A percentile compares a stretch with the other conserved stretches of the same genome.
phyloP scores from a whole-genome alignment of 1,140 invertebrate species.

The Procambarus clarkii region DNA sequence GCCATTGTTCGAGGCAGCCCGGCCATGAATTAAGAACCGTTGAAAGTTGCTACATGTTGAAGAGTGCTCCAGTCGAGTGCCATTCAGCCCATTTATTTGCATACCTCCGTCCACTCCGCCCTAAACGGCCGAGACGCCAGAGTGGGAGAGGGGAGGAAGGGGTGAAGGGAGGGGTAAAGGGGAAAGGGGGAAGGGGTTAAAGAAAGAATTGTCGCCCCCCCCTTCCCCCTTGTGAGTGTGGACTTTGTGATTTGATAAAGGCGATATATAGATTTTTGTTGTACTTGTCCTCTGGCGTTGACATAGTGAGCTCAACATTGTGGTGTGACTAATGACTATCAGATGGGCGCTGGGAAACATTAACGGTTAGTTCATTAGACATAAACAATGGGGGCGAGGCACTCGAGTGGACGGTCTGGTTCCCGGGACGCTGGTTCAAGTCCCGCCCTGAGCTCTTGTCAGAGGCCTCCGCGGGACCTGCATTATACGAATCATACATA shows the following conservation, averaged over 20 bases:
- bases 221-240: no score
- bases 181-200: not conserved
- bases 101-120: conserved; percentile 14
- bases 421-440: no score
- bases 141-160: no score
- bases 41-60: conserved; percentile 53
- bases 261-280: conserved; percentile 24
- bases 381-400: not conserved
- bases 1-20: conserved; percentile 18
- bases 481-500: no score
- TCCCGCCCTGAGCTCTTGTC: no score
- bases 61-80: conserved; percentile 27
- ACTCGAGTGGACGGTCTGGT: not conserved
- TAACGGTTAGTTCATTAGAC: conserved; percentile 35
- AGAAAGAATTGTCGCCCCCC: not conserved
- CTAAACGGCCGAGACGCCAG: no score
- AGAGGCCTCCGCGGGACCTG: no score
- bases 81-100: conserved; percentile 37
- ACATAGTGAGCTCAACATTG: conserved; percentile 22
- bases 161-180: no score
- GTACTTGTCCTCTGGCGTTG: no score
- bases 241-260: conserved; percentile 40
- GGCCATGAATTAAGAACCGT: conserved; percentile 58
- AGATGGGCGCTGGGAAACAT: conserved; percentile 25
- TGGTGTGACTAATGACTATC: not conserved